phyloP scores from a whole-genome alignment of 2,113 vertebrate species.

The Todiramphus chloris region DNA sequence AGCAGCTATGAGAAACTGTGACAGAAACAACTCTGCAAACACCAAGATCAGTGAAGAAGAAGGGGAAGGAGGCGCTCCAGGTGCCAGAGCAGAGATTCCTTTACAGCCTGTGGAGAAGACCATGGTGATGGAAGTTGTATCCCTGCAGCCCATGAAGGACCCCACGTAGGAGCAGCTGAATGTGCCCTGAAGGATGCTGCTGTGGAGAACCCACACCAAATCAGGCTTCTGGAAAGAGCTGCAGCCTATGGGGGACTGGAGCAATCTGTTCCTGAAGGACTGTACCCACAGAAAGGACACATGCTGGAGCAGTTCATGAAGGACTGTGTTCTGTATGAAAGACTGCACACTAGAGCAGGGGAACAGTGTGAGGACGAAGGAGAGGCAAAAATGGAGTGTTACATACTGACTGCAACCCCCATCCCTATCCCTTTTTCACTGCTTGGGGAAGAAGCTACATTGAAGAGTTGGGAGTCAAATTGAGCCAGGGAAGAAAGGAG shows the following conservation, averaged over 20 bases:
- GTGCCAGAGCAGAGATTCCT: accelerated
- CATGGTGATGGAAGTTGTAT: too few species aligned
- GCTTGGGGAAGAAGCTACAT: accelerated
- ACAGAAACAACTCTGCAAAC: not conserved
- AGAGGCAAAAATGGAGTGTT: not conserved
- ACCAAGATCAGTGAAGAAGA: not conserved
- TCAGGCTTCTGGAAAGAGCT: not conserved
- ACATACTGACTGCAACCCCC: not conserved
- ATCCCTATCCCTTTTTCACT: not conserved
- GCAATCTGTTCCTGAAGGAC: not conserved
- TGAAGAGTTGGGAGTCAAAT: not conserved
- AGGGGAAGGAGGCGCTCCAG: not conserved
- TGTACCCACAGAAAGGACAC: not conserved
- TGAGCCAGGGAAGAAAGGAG: not conserved
- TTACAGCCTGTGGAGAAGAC: not conserved
- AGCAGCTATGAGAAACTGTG: not conserved
- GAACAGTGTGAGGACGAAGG: not conserved
- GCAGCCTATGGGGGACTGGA: too few species aligned
- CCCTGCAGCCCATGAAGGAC: not conserved
- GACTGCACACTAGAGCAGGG: not conserved
- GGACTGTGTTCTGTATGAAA: not conserved
- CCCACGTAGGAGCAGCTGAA: not conserved
- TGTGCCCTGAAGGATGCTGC: not conserved
- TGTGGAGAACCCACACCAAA: not conserved
- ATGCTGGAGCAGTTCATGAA: not conserved